Conservation (phyloP, 2,888 invertebrate genomes). For the Amaurobius ferox region DNA sequence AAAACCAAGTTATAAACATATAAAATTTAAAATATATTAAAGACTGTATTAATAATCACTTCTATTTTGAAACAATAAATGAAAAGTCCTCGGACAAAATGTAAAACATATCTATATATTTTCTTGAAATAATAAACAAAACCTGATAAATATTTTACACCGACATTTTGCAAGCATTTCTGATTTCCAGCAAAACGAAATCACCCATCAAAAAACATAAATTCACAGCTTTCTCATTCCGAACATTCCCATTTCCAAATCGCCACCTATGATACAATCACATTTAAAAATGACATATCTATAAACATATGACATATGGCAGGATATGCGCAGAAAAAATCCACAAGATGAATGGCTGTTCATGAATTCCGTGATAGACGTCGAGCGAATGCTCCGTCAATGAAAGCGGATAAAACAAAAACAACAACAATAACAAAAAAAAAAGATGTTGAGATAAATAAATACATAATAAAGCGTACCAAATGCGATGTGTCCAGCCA, state of each 20-base stretch:
- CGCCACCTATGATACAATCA: slow-evolving; percentile 1
- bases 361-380: slow-evolving; percentile 2
- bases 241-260: slow-evolving; percentile 2
- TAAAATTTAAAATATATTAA: too few species aligned
- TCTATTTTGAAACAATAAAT: too few species aligned
- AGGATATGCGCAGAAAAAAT: background rate
- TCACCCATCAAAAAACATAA: background rate
- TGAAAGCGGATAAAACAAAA: background rate
- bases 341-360: slow-evolving; percentile 14
- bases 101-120: too few species aligned
- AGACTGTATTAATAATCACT: too few species aligned
- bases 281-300: slow-evolving; percentile 11
- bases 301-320: background rate
- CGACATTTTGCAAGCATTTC: too few species aligned
- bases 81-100: too few species aligned
- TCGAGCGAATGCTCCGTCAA: background rate
- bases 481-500: slow-evolving; percentile 6
- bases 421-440: too few species aligned
- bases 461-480: slow-evolving; percentile 48
- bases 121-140: too few species aligned
- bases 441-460: slow-evolving; percentile 47
- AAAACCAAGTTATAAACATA: too few species aligned
- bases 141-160: too few species aligned
- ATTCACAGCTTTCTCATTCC: slow-evolving; percentile 6
- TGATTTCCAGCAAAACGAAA: too few species aligned